Conservation (phyloP, 2,797 vertebrate species). For the Sus cebifrons region DNA sequence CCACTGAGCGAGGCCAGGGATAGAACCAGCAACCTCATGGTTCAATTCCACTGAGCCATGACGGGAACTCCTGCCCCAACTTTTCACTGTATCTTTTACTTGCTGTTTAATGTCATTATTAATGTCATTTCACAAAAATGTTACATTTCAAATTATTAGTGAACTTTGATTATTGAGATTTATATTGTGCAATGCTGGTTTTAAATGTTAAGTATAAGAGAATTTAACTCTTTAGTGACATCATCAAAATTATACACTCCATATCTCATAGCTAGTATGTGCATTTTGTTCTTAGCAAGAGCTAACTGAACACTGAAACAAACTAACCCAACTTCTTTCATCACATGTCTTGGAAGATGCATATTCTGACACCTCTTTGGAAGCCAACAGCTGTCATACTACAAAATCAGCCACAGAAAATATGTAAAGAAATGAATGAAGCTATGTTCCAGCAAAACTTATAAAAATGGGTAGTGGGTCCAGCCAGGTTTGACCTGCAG, state of each 20-base stretch:
- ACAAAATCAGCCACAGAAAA: background rate
- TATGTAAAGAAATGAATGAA: background rate
- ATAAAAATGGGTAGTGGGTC: background rate
- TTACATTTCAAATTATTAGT: background rate
- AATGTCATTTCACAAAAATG: background rate
- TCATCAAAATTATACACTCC: background rate
- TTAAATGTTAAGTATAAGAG: background rate
- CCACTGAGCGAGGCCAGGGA: no score
- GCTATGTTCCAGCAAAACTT: background rate
- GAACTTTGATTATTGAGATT: background rate
- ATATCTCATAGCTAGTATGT: background rate
- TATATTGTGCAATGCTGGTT: background rate
- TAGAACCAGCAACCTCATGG: no score
- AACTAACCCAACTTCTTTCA: background rate
- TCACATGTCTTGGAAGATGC: background rate
- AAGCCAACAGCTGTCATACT: background rate
- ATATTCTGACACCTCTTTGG: background rate
- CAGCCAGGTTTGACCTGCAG: background rate
- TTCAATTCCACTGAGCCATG: no score
- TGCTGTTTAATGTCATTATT: background rate
- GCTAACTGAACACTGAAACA: background rate
- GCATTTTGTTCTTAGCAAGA: background rate
- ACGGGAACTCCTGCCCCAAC: background rate
- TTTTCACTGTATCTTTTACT: background rate
- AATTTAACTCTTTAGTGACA: background rate